phyloP scores from a whole-genome alignment of 53 echinoderm and acorn worm genomes.

The Zoroaster sp. region DNA sequence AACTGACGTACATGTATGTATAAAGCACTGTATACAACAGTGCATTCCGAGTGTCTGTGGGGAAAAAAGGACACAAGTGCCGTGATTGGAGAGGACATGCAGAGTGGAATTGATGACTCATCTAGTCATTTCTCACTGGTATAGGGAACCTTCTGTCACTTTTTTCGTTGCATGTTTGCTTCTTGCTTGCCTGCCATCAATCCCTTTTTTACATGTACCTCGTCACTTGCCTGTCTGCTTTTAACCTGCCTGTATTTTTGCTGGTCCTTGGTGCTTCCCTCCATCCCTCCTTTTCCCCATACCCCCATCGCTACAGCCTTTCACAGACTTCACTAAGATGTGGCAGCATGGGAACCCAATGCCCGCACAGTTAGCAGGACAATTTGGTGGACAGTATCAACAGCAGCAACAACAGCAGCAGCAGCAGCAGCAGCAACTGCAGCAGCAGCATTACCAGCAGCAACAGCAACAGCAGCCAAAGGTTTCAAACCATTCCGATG shows the following conservation, averaged over 20 bases:
- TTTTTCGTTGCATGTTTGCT: slow-evolving; percentile 50
- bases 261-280: background rate
- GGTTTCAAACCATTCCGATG: slow-evolving; percentile 17
- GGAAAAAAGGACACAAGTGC: too few species aligned
- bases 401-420: slow-evolving; percentile 26
- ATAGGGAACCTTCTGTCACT: too few species aligned
- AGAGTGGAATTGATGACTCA: too few species aligned
- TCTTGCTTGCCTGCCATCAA: slow-evolving; percentile 24
- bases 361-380: slow-evolving; percentile 34
- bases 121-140: too few species aligned
- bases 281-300: background rate
- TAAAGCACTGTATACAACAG: too few species aligned
- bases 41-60: too few species aligned
- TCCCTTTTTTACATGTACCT: background rate
- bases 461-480: slow-evolving; percentile 37
- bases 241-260: slow-evolving; percentile 11
- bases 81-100: too few species aligned
- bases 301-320: slow-evolving; percentile 61
- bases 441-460: slow-evolving; percentile 53
- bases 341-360: slow-evolving; percentile 46
- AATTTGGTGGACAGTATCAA: slow-evolving; percentile 31
- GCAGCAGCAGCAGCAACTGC: slow-evolving; percentile 58
- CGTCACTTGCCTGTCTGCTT: slow-evolving; percentile 15
- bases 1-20: too few species aligned
- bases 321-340: slow-evolving; percentile 73